Conservation (phyloP, 2,797 vertebrate genomes). For the Hydrolagus colliei region DNA sequence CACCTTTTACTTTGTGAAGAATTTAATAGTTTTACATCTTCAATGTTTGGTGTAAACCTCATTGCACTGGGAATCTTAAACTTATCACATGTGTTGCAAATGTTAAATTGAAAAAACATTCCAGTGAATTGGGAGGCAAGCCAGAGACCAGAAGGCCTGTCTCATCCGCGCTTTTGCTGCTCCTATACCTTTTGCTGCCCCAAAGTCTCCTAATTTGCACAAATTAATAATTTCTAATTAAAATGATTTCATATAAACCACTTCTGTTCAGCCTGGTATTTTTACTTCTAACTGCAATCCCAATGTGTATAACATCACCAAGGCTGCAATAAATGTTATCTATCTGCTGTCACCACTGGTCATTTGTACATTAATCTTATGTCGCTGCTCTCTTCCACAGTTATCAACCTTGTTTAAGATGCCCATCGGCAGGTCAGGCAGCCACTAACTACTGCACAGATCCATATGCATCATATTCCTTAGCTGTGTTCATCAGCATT, state of each 20-base stretch:
- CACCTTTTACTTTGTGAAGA: too few relatives aligned
- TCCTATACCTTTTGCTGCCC: not conserved
- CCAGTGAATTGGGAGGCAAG: not conserved
- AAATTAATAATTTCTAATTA: not conserved
- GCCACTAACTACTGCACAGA: not conserved
- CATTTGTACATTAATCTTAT: constrained; percentile 43
- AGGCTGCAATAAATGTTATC: constrained; percentile 34
- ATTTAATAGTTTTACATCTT: too few relatives aligned
- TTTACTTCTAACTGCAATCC: constrained; percentile 36
- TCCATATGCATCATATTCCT: not conserved
- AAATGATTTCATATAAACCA: not conserved
- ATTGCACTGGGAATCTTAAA: too few relatives aligned
- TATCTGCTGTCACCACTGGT: constrained; percentile 41
- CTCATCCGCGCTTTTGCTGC: not conserved
- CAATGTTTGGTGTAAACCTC: too few relatives aligned
- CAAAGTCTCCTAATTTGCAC: not conserved
- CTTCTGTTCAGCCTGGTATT: too few relatives aligned
- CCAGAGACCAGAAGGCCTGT: not conserved
- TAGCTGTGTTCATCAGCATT: not conserved
- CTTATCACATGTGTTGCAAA: not conserved
- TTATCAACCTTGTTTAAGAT: constrained; percentile 32
- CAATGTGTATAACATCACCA: constrained; percentile 34
- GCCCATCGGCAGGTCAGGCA: constrained; percentile 8
- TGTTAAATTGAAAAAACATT: not conserved
- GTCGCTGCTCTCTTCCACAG: constrained; percentile 39